Conservation (phyloP, 2,113 vertebrate genomes). For the Puffinus mauretanicus region DNA sequence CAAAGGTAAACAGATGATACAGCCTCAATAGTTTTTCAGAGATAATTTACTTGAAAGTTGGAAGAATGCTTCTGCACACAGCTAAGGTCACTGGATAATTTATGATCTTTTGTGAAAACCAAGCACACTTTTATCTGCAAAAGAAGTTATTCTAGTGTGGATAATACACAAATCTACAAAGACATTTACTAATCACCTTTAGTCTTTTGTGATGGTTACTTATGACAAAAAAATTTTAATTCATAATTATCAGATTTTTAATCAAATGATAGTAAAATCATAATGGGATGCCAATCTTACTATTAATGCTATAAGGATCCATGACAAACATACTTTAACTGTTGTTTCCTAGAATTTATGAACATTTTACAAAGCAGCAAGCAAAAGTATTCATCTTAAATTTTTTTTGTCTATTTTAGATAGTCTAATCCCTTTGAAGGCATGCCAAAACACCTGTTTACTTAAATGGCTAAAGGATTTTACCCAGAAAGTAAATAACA, state of each 20-base stretch:
- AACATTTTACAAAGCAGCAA: not conserved
- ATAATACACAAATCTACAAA: not conserved
- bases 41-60: not conserved
- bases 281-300: not conserved
- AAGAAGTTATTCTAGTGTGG: not conserved
- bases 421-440: not conserved
- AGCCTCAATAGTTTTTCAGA: not conserved
- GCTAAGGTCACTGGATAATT: slow-evolving; percentile 8
- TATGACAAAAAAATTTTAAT: not conserved
- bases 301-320: not conserved
- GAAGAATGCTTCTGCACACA: not conserved
- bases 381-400: not conserved
- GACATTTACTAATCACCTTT: not conserved
- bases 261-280: not conserved
- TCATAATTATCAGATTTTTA: not conserved
- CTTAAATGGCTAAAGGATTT: not conserved
- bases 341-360: not conserved
- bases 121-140: not conserved
- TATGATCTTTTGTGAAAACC: not conserved
- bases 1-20: not conserved
- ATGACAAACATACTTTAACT: not conserved
- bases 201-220: not conserved
- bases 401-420: not conserved
- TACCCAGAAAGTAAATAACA: not conserved
- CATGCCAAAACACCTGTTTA: not conserved